phyloP scores from a whole-genome alignment of 1,140 invertebrate genomes.

The Habropoda laboriosa region DNA sequence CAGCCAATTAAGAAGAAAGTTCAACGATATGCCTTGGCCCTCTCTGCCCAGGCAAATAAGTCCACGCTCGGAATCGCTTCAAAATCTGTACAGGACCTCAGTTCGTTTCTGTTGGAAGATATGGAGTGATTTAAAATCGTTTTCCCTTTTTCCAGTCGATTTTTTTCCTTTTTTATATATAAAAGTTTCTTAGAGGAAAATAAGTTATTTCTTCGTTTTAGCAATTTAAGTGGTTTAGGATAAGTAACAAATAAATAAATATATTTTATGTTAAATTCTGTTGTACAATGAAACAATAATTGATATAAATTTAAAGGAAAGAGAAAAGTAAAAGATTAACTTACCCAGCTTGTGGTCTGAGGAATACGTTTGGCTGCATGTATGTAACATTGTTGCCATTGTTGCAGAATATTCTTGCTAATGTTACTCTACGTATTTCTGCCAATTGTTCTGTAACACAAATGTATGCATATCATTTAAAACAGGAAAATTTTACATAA shows the following conservation, averaged over 20 bases:
- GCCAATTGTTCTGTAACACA: slow-evolving; percentile 85
- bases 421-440: slow-evolving; percentile 87
- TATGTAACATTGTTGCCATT: slow-evolving; percentile 86
- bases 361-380: slow-evolving; percentile 85
- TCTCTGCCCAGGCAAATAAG: slow-evolving; percentile 78
- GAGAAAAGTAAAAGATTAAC: slow-evolving; percentile 68
- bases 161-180: too few relatives aligned
- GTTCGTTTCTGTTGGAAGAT: slow-evolving; percentile 72
- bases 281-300: too few relatives aligned
- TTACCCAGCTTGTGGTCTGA: slow-evolving; percentile 78
- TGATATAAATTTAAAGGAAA: too few relatives aligned
- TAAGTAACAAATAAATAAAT: too few relatives aligned
- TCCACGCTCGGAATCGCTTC: slow-evolving; percentile 78
- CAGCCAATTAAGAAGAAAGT: slow-evolving; percentile 72
- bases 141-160: too few relatives aligned
- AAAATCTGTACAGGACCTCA: slow-evolving; percentile 73
- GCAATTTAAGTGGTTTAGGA: too few relatives aligned
- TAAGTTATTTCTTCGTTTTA: too few relatives aligned
- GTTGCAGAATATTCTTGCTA: slow-evolving; percentile 89
- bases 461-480: slow-evolving; percentile 1
- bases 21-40: slow-evolving; percentile 79
- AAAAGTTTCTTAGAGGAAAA: too few relatives aligned
- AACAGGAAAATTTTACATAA: too few relatives aligned
- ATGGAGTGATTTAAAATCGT: too few relatives aligned
- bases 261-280: too few relatives aligned